Evolutionary conservation across 1,140 invertebrate genomes (phyloP), one percentile per base, ranked within the genome.

Genomic region (Goniozus legneri): DNA sequence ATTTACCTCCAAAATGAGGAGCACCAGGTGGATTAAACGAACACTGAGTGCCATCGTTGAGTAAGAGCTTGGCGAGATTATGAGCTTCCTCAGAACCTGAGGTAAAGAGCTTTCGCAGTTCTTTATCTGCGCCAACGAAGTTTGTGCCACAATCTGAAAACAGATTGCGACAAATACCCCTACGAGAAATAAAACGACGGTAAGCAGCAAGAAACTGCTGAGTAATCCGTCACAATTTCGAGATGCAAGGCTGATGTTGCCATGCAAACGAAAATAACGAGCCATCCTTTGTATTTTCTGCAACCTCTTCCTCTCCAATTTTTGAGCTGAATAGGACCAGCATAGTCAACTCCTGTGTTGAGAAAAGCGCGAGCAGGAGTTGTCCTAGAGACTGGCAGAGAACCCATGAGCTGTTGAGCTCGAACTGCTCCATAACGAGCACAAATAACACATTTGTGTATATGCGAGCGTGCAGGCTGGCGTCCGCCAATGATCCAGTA

Each of bases 401-500:
- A 14, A 12, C 35, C 40, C 16, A 52, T 35, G 6, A n/a, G 6
- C 14, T 35, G 34, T n/a, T n/a, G n/a, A n/a, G n/a, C n/a, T n/a
- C n/a, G n/a, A n/a, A n/a, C n/a, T n/a, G n/a, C n/a, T n/a, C n/a
- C n/a, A n/a, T n/a, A n/a, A n/a, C n/a, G n/a, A n/a, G n/a, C n/a
- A n/a, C n/a, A n/a, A n/a, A n/a, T n/a, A n/a, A n/a, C n/a, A n/a
- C n/a, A n/a, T n/a, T n/a, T n/a, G n/a, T n/a, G n/a, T 38, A 14
- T 13, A n/a, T n/a, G 18, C 3, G 42, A 31, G 22, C 42, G 3
- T 7, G 55, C 41, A 3, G 36, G 36, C 31, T n/a, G 20, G 13
- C 49, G 24, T 6, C 46, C 50, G 8, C 49, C 43, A 7, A 59
- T 30, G 14, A 65, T 64, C 66, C 64, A 69, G 43, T 56, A 69